phyloP scores from a whole-genome alignment of 2,797 vertebrate species.

The Tragelaphus eurycerus region DNA sequence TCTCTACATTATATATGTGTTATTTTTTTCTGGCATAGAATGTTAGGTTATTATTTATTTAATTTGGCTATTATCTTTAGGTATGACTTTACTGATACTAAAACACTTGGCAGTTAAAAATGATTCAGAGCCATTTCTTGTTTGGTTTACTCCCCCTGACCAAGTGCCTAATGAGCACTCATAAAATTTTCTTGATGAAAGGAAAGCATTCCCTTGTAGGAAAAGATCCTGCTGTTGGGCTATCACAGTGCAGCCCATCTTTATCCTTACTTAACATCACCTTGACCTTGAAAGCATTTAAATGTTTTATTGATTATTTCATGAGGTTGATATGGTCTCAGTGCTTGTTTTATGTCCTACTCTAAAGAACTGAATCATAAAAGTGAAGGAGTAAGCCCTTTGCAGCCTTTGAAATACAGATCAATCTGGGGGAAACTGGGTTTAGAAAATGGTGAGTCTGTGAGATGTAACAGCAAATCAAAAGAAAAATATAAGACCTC shows the following conservation, averaged over 20 bases:
- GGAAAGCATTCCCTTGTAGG: background rate
- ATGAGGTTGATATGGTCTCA: background rate
- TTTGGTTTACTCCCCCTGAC: background rate
- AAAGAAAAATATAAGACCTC: background rate
- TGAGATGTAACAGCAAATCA: background rate
- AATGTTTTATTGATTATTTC: background rate
- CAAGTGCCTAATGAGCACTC: background rate
- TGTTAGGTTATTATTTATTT: background rate
- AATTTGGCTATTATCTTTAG: background rate
- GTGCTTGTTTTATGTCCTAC: background rate
- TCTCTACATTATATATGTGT: background rate
- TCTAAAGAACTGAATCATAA: background rate
- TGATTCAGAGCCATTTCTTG: background rate
- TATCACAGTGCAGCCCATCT: background rate
- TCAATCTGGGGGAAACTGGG: background rate
- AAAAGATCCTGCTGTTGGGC: background rate
- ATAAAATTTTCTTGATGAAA: background rate
- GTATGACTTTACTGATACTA: background rate
- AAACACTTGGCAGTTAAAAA: background rate
- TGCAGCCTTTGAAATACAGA: background rate
- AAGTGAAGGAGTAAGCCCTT: background rate
- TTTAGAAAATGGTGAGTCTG: background rate
- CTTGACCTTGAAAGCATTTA: background rate
- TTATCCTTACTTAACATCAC: background rate
- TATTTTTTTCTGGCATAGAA: background rate